Evolutionary conservation across 2,888 invertebrate species (phyloP), one percentile per base, ranked within the genome.

Genomic region (Agonopterix subpropinquella): DNA sequence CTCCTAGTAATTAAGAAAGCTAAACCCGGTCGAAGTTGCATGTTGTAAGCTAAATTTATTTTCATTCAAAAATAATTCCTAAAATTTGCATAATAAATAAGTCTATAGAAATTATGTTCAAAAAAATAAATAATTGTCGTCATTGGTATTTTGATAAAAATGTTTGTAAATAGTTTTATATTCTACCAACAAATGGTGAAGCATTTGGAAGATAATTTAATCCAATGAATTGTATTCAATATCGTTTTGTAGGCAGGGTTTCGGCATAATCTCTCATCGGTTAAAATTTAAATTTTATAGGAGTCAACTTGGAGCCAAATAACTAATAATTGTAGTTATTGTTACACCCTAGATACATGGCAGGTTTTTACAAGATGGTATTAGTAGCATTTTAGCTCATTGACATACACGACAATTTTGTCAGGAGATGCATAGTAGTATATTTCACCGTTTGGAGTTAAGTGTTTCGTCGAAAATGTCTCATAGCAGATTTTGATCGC

Each of bases 61-160:
- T 77, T 73, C 63, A 68, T 63, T 49, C 63, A 61, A 62, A 65
- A 56, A 67, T 64, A 66, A 65, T 68, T 76, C 76, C 65, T 65
- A 71, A 69, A 72, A 4, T 67, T 65, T 73, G 75, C 79, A 80
- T 80, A 76, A 76, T 80, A 76, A 69, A 52, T 53, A 47, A 57
- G 53, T 51, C 45, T 66, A 69, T 63, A 65, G 60, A 57, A 53
- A 61, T 58, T 64, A 65, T 58, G 51, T 62, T 61, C 67, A 67
- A 62, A 18, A 18, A 18, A 61, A 59, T 65, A 28, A 28, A 5
- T 28, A 28, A 64, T 64, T 66, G 68, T 65, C 62, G 65, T 65
- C 61, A 67, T 71, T 62, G 58, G 61, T 65, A 65, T 65, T 49
- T 45, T 43, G 41, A 49, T 37, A n/a, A 37, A 55, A 58, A 56